Evolutionary conservation across 2,113 vertebrate genomes (phyloP), one percentile per base, ranked within the genome.

Genomic region (Catharus fuscescens): DNA sequence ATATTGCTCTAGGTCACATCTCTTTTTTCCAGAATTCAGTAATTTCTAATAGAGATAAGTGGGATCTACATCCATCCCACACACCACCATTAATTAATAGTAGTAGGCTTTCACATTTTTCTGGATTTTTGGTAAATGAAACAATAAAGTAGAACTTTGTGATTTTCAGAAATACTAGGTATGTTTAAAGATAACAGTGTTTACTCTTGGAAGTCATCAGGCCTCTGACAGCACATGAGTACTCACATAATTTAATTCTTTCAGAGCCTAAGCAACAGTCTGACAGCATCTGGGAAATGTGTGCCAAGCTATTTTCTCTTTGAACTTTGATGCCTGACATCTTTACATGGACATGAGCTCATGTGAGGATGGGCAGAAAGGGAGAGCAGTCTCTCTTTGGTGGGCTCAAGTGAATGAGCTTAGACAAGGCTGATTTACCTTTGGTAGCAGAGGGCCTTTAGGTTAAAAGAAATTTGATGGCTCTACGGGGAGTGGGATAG

Each of bases 391-490:
- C 79, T 92, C 80, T 83, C 64, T 93, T 83, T 88, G 82, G 79
- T 95, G 80, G 69, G 65, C 67, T 92, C 80, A 95, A 78, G 48
- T 62, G 88, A 97, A 97, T 90, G 53, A 93, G 72, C 64, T 95
- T 82, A 93, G 96, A 96, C 88, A 94, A 84, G 88, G 80, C 92
- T 96, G 95, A 93, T 96, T 93, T 92, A 95, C 82, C 88, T 71
- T 86, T 72, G 29, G 67, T 93, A 85, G 72, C 92, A 94, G 64
- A 96, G 57, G 79, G 72, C 76, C 79, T 93, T 80, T 76, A 78
- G 82, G 93, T 93, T 96, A 96, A 95, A 95, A 95, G 90, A 96
- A 94, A 92, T 86, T 59, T 93, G 93, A 96, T 93, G 95, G 88
- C 71, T 94, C 90, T 78, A 24, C 0, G 0, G 92, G 90, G 86